These are phyloP conservation scores for Danio aesculapii DNA, from an alignment of 2,797 vertebrate species.

Conservation along the genomic window DNA sequence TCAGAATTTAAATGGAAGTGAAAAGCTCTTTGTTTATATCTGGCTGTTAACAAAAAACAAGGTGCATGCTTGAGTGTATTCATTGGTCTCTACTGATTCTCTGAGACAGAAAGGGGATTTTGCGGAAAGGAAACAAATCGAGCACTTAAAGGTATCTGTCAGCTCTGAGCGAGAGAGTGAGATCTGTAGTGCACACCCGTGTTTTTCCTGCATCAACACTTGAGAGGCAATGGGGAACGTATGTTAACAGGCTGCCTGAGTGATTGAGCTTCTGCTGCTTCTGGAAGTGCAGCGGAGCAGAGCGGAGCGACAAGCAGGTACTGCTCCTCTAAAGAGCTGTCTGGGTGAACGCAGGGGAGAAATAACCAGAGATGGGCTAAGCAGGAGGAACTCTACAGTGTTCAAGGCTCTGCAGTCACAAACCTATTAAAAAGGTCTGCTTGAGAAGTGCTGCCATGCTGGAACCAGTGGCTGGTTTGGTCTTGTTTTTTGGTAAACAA, in stretches of 20 bases:
- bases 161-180: conserved; percentile 1
- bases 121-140: conserved; percentile 28
- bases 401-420: conserved; percentile 12
- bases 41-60: background rate
- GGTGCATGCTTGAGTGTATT: background rate
- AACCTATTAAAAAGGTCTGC: conserved; percentile 45
- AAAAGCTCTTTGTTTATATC: conserved; percentile 15
- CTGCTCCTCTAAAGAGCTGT: conserved; percentile 44
- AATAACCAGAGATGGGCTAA: conserved; percentile 24
- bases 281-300: conserved; percentile 19
- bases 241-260: conserved; percentile 45
- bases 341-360: background rate
- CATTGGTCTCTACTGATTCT: background rate
- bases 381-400: conserved; percentile 6
- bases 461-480: conserved; percentile 12
- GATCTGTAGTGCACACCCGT: conserved; percentile 33
- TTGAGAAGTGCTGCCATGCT: conserved; percentile 16
- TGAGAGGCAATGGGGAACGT: conserved; percentile 38
- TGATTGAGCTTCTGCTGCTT: conserved; percentile 15
- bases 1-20: background rate
- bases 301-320: conserved; percentile 34
- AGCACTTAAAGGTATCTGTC: conserved; percentile 36
- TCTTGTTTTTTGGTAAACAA: conserved; percentile 38
- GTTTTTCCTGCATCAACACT: conserved; percentile 27
- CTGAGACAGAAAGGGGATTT: conserved; percentile 19